phyloP scores from a whole-genome alignment of 2,888 invertebrate genomes.

The Clunio marinus region DNA sequence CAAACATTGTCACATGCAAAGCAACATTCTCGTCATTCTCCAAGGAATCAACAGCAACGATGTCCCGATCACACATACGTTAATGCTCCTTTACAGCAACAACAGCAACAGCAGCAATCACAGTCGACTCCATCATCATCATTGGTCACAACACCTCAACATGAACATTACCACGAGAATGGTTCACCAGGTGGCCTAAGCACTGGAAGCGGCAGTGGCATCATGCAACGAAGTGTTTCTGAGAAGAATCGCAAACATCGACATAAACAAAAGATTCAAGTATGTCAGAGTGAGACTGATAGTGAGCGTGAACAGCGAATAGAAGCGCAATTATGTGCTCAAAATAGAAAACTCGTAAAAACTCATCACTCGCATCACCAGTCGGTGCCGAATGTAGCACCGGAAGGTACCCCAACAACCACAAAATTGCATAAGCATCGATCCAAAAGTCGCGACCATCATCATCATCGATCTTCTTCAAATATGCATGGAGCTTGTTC shows the following conservation, averaged over 20 bases:
- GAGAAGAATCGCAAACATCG: conserved; percentile 58
- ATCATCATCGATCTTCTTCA: conserved; percentile 35
- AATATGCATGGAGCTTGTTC: conserved; percentile 72
- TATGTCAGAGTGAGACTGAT: conserved; percentile 55
- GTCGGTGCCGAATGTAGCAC: conserved; percentile 61
- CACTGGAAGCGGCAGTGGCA: conserved; percentile 51
- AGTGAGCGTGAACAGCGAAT: conserved; percentile 52
- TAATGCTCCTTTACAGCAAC: conserved; percentile 45
- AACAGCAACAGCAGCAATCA: conserved; percentile 20
- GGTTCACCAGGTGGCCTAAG: conserved; percentile 25
- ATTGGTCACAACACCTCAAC: conserved; percentile 19
- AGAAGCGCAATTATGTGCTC: conserved; percentile 45
- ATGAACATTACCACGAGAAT: conserved; percentile 36
- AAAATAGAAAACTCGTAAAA: conserved; percentile 45
- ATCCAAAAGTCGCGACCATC: conserved; percentile 44
- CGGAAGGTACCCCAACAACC: conserved; percentile 43
- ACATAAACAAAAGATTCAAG: conserved; percentile 53
- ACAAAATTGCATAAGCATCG: conserved; percentile 47
- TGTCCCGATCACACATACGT: conserved; percentile 51
- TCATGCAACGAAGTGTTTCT: conserved; percentile 59
- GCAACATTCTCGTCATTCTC: conserved; percentile 50
- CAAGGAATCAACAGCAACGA: conserved; percentile 50
- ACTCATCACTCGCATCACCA: conserved; percentile 56
- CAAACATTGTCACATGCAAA: conserved; percentile 57
- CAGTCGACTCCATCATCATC: conserved; percentile 23